phyloP scores from a whole-genome alignment of 2,113 vertebrate species.

The Bubo bubo region DNA sequence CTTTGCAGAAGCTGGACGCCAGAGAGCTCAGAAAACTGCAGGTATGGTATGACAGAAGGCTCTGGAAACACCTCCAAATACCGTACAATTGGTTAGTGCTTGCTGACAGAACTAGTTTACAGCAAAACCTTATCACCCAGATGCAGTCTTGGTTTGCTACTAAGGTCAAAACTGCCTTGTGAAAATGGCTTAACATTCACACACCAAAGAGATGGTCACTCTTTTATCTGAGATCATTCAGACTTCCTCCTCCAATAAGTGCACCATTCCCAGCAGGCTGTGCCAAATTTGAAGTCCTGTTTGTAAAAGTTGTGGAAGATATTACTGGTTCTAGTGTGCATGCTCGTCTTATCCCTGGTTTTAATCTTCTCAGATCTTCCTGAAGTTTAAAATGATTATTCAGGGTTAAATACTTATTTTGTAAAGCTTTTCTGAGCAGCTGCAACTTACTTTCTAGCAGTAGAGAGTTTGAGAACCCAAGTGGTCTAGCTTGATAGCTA shows the following conservation, averaged over 20 bases:
- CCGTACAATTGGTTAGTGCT: not conserved
- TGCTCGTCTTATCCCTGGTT: not conserved
- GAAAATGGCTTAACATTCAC: not conserved
- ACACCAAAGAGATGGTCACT: not conserved
- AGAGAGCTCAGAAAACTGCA: slow-evolving; percentile 80
- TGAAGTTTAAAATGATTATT: not conserved
- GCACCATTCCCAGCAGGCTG: not conserved
- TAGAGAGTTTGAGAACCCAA: not conserved
- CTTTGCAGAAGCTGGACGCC: slow-evolving; percentile 85
- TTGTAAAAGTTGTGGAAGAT: not conserved
- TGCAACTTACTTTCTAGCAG: not conserved
- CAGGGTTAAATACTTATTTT: not conserved
- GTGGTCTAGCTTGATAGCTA: not conserved
- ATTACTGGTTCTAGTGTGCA: not conserved
- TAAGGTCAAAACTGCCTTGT: not conserved
- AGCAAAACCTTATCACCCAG: not conserved
- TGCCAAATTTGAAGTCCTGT: not conserved
- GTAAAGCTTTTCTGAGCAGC: not conserved
- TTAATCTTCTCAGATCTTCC: not conserved
- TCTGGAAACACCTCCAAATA: fast-evolving
- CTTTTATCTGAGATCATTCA: not conserved
- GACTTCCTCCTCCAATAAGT: not conserved
- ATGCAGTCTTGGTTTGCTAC: not conserved
- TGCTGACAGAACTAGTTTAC: not conserved
- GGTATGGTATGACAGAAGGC: slow-evolving; percentile 54